Evolutionary conservation across 2,113 vertebrate genomes (phyloP).

Genomic region (Probosciger aterrimus): DNA sequence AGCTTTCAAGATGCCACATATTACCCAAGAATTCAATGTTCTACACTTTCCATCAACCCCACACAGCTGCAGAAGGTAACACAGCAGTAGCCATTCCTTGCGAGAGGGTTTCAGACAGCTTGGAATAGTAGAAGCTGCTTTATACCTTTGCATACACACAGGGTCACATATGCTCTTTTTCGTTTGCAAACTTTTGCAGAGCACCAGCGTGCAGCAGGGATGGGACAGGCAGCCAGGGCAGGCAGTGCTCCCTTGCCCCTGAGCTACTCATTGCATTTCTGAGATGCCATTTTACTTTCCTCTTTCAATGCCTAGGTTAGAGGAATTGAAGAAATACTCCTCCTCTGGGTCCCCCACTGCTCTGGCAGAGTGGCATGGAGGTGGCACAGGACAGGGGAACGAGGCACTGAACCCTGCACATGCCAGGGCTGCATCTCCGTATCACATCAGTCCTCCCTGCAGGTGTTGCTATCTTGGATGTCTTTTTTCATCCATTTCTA

Average conservation of each 20-base stretch:
- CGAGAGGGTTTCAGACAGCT: neutral
- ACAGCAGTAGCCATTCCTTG: neutral
- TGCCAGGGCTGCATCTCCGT: neutral
- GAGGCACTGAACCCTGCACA: neutral
- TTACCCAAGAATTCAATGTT: neutral
- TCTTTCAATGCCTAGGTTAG: too few species aligned
- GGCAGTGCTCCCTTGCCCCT: neutral
- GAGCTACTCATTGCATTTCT: neutral
- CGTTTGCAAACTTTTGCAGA: neutral
- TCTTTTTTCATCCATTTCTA: too few species aligned
- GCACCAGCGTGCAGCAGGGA: neutral
- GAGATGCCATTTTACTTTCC: neutral
- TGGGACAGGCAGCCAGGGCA: neutral
- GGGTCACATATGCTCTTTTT: neutral
- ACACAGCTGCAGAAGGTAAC: too few species aligned
- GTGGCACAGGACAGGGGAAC: accelerated
- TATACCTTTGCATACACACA: neutral
- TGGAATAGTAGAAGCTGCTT: neutral
- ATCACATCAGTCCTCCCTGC: neutral
- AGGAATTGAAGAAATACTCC: neutral
- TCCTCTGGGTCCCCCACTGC: neutral
- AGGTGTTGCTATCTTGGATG: neutral
- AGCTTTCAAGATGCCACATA: neutral
- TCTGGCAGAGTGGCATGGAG: neutral
- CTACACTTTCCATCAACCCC: neutral